Evolutionary conservation across 2,113 vertebrate species (phyloP).

Genomic region (Pygoscelis adeliae): DNA sequence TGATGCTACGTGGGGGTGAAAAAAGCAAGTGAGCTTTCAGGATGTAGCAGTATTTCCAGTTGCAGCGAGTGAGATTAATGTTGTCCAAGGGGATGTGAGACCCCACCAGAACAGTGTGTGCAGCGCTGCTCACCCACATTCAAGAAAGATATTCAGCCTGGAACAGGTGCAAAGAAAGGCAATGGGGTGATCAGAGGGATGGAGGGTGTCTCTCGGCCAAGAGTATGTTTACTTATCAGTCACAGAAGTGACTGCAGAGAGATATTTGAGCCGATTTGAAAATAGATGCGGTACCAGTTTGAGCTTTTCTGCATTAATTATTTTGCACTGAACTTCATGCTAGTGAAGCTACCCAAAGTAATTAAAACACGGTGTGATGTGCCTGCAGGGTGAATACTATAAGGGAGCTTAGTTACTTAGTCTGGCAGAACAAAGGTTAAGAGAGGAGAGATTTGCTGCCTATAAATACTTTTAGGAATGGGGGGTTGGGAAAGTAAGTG

Average conservation of each 20-base stretch:
- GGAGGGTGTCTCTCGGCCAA: neutral
- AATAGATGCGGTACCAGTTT: neutral
- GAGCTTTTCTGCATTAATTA: conserved; percentile 37
- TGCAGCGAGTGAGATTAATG: neutral
- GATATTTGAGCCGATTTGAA: neutral
- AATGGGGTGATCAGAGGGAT: neutral
- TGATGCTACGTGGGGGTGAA: rapidly evolving
- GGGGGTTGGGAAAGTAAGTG: conserved; percentile 39
- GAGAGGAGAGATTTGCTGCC: conserved; percentile 50
- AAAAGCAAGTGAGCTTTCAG: neutral
- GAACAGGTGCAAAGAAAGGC: conserved; percentile 31
- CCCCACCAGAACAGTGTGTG: neutral
- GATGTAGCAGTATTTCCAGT: neutral
- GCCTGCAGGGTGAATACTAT: conserved; percentile 33
- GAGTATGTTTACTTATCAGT: neutral
- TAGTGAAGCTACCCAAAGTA: conserved; percentile 32
- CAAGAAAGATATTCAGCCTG: neutral
- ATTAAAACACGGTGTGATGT: conserved; percentile 18
- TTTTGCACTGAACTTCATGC: conserved; percentile 26
- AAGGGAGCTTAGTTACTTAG: conserved; percentile 39
- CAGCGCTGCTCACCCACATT: neutral
- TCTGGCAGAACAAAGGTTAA: conserved; percentile 66
- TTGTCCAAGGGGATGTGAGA: neutral
- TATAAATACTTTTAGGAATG: conserved; percentile 50
- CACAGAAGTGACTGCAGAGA: neutral